These are phyloP conservation scores for Tragelaphus strepsiceros DNA, from an alignment of 2,113 vertebrate genomes.

Conservation along the genomic window DNA sequence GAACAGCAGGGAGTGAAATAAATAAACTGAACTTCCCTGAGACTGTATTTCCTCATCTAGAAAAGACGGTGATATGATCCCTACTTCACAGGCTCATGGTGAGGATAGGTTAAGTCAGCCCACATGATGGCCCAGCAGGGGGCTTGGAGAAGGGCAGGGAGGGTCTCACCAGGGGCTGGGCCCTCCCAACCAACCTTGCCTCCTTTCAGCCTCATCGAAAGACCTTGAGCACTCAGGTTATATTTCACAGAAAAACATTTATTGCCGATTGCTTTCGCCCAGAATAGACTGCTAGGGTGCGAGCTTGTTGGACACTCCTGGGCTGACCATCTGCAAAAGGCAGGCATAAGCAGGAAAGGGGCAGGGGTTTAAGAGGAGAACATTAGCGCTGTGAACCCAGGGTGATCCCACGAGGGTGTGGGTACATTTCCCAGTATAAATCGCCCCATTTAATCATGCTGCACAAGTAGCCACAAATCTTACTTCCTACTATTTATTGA, in stretches of 20 bases:
- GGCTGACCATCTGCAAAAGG: not conserved
- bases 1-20: not conserved
- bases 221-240: not conserved
- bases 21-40: not conserved
- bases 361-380: rapidly evolving
- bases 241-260: not conserved
- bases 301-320: not conserved
- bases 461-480: not conserved
- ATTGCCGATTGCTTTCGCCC: not conserved
- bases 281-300: not conserved
- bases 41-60: not conserved
- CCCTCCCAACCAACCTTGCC: not conserved
- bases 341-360: not conserved
- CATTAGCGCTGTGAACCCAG: rapidly evolving
- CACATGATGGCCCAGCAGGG: rapidly evolving
- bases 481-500: constrained; percentile 10
- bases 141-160: not conserved
- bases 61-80: not conserved
- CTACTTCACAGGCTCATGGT: not conserved
- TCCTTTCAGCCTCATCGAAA: not conserved
- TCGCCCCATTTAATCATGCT: not conserved
- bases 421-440: not conserved
- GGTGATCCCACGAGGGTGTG: not conserved
- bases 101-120: not conserved
- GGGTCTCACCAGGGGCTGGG: rapidly evolving